Conservation (phyloP, 2,797 vertebrate species). For the Pteronotus mesoamericanus region DNA sequence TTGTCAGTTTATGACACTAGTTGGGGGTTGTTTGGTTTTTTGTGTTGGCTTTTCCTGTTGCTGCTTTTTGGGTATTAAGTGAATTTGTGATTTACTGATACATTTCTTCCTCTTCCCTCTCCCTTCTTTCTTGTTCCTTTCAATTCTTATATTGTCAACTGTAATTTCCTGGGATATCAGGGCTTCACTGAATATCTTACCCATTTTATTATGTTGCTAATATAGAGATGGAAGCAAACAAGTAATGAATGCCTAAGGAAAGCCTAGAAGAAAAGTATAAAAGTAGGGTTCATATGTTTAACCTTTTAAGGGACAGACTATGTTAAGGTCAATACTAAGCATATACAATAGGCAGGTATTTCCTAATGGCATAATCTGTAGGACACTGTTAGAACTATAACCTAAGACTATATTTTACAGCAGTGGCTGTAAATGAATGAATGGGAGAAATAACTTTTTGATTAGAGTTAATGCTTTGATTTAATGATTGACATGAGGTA, state of each 20-base stretch:
- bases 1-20: background rate
- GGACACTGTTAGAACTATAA: background rate
- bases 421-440: conserved; percentile 2
- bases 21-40: background rate
- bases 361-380: background rate
- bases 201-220: background rate
- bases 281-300: background rate
- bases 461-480: conserved; percentile 1
- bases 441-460: conserved; percentile 21
- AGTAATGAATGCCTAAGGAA: background rate
- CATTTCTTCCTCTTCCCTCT: background rate
- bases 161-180: conserved; percentile 25
- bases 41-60: background rate
- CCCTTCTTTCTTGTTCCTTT: background rate
- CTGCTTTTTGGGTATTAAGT: background rate
- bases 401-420: background rate
- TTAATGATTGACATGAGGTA: conserved; percentile 5
- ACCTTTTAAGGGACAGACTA: background rate
- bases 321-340: background rate
- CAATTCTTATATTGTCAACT: background rate
- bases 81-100: background rate
- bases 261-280: background rate
- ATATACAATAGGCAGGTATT: background rate
- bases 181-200: background rate
- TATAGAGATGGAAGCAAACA: background rate